Conservation (phyloP, 2,888 invertebrate genomes). For the Vesta saturnalis region DNA sequence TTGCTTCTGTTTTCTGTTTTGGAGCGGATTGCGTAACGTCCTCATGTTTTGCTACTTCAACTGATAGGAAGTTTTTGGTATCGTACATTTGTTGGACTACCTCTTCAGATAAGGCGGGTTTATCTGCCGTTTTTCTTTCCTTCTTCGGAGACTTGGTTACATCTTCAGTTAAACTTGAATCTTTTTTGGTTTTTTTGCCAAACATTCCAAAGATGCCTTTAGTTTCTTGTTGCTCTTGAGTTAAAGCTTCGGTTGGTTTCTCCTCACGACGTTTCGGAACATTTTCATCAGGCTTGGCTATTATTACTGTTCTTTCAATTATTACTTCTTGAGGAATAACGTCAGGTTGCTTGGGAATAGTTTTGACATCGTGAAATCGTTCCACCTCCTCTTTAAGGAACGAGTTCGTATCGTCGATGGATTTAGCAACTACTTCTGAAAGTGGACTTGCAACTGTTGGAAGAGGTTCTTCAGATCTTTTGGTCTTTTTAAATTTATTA, state of each 20-base stretch:
- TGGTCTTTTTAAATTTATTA: constrained; percentile 38
- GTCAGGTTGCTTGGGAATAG: background rate
- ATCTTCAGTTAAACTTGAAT: too few relatives aligned
- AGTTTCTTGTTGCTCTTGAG: constrained; percentile 16
- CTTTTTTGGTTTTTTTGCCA: constrained; percentile 43
- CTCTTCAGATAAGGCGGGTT: constrained; percentile 14
- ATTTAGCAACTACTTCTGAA: constrained; percentile 35
- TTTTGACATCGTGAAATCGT: constrained; percentile 39
- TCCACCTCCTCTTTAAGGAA: constrained; percentile 44
- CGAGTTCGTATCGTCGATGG: constrained; percentile 40
- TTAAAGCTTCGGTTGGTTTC: background rate
- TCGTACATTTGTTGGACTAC: constrained; percentile 42
- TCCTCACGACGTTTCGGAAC: too few relatives aligned
- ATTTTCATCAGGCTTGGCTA: too few relatives aligned
- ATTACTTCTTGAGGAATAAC: background rate
- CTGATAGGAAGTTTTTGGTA: constrained; percentile 38
- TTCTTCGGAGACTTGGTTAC: background rate
- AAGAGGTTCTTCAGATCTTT: constrained; percentile 19
- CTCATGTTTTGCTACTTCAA: constrained; percentile 29
- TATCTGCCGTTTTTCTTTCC: constrained; percentile 2
- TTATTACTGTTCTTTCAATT: background rate
- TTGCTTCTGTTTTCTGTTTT: background rate
- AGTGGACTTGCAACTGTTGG: constrained; percentile 10
- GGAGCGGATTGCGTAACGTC: constrained; percentile 20
- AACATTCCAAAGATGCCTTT: constrained; percentile 45